Percentiles rank a stretch among this genome's conserved stretches.
These are phyloP conservation scores for Tetraneura akinire DNA, from an alignment of 1,140 invertebrate species.

Conservation along the genomic window DNA sequence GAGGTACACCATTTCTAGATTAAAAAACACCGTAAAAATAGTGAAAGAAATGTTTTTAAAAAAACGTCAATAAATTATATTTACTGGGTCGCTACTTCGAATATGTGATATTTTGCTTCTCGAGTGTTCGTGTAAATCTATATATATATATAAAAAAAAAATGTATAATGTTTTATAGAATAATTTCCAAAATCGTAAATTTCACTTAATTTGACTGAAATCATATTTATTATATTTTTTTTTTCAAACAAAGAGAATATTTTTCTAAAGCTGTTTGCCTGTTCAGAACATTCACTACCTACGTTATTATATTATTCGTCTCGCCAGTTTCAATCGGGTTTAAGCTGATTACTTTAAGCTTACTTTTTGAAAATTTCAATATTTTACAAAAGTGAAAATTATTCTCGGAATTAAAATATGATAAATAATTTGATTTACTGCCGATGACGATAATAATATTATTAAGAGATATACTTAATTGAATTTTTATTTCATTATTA, in stretches of 20 bases:
- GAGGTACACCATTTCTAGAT: not conserved
- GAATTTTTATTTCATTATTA: too few species aligned
- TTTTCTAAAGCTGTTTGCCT: not conserved
- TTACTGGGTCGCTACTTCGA: conserved; percentile 73
- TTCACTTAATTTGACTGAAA: too few species aligned
- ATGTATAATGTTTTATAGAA: not conserved
- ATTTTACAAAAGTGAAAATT: not conserved
- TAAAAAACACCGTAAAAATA: not conserved
- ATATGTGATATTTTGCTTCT: conserved; percentile 73
- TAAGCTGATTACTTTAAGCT: conserved; percentile 11
- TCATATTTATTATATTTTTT: not conserved
- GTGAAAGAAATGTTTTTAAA: not conserved
- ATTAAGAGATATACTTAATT: too few species aligned
- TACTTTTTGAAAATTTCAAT: not conserved
- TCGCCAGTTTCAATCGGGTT: not conserved
- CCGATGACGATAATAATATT: not conserved
- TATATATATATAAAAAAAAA: conserved; percentile 56
- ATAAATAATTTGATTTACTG: not conserved
- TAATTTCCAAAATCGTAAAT: not conserved
- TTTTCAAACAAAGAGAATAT: not conserved
- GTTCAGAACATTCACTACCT: not conserved
- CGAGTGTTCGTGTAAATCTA: conserved; percentile 64
- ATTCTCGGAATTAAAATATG: not conserved
- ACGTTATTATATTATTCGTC: not conserved
- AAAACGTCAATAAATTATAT: conserved; percentile 51